phyloP scores from a whole-genome alignment of 2,888 invertebrate species.

The Drosophila rubida region DNA sequence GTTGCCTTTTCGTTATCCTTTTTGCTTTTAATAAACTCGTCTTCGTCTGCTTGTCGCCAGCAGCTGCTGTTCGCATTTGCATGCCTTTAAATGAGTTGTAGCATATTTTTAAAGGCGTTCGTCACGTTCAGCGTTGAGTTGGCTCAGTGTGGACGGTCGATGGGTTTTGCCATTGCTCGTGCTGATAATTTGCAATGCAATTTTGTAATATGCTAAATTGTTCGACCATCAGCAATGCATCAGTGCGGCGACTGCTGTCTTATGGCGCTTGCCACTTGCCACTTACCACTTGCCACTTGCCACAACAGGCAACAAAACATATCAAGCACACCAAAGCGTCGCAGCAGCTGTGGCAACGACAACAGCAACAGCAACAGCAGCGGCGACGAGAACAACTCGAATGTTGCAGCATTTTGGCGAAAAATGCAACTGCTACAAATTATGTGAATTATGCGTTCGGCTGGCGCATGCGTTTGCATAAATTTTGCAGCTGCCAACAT shows the following conservation, averaged over 20 bases:
- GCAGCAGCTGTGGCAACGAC: conserved; percentile 33
- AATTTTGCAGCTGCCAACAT: conserved; percentile 75
- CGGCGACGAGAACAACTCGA: conserved; percentile 17
- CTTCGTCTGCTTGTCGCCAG: conserved; percentile 38
- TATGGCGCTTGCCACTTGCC: conserved; percentile 35
- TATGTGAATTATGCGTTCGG: conserved; percentile 78
- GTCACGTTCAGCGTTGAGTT: conserved; percentile 7
- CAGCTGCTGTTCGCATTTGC: conserved; percentile 30
- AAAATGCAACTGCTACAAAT: conserved; percentile 78
- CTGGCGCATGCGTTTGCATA: conserved; percentile 77
- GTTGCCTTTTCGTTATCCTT: conserved; percentile 23
- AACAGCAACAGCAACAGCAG: conserved; percentile 6
- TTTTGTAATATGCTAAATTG: conserved; percentile 68
- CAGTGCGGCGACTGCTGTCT: conserved; percentile 59
- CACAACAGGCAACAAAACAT: conserved; percentile 49
- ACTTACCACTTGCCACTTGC: conserved; percentile 30
- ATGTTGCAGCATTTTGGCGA: conserved; percentile 64
- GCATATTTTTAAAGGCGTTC: conserved; percentile 28
- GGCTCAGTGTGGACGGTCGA: neutral
- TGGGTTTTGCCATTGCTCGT: conserved; percentile 2
- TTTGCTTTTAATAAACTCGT: conserved; percentile 36
- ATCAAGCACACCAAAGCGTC: conserved; percentile 50
- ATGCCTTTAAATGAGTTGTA: conserved; percentile 19
- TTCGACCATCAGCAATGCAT: conserved; percentile 78
- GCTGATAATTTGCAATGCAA: conserved; percentile 72